phyloP scores from a whole-genome alignment of 2,797 vertebrate species.

The Melanotaenia boesemani region DNA sequence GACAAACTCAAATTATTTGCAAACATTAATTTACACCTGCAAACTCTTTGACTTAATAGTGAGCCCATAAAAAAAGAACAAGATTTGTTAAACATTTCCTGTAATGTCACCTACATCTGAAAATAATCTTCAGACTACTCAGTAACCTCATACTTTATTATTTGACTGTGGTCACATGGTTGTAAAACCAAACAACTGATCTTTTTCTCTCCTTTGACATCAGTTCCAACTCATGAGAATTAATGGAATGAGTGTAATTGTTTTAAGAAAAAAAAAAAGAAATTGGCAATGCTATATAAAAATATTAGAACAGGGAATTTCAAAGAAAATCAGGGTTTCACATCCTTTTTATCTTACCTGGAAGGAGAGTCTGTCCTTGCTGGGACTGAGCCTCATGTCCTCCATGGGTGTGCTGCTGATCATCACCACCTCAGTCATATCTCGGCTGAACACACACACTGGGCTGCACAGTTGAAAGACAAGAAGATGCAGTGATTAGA shows the following conservation, averaged over 20 bases:
- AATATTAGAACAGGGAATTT: neutral
- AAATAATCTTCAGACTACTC: neutral
- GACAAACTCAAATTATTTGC: too few species aligned
- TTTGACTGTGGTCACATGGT: neutral
- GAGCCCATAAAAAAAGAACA: neutral
- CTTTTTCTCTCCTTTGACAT: neutral
- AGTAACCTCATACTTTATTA: neutral
- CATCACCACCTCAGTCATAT: constrained; percentile 99
- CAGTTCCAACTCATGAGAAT: neutral
- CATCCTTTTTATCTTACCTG: constrained; percentile 83
- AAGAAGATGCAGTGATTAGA: constrained; percentile 19
- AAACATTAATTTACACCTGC: too few species aligned
- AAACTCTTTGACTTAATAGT: too few species aligned
- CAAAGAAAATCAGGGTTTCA: neutral
- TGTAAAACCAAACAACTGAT: neutral
- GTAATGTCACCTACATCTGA: neutral
- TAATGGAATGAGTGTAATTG: too few species aligned
- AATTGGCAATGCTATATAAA: constrained; percentile 1
- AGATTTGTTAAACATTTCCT: neutral
- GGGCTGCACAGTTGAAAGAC: constrained; percentile 80
- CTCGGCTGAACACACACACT: constrained; percentile 89
- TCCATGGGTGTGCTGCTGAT: constrained; percentile 94
- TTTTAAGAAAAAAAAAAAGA: neutral
- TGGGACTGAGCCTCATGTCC: constrained; percentile 93
- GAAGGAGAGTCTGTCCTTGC: constrained; percentile 94